phyloP scores from a whole-genome alignment of 2,113 vertebrate genomes.

The Ceuthmochares aereus region DNA sequence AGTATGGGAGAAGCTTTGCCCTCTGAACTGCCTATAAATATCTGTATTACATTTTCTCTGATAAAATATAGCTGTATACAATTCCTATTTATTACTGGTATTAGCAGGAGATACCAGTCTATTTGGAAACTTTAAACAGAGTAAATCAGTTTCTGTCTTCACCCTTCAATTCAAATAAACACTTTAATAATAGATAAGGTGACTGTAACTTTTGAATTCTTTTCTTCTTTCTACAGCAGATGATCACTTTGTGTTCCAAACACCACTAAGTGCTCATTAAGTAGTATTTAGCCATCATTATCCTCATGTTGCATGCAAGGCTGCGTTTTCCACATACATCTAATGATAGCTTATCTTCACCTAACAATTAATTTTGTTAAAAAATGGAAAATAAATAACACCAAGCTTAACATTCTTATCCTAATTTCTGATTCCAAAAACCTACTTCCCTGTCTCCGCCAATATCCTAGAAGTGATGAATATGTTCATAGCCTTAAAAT shows the following conservation, averaged over 20 bases:
- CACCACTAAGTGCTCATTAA: neutral
- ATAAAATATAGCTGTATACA: neutral
- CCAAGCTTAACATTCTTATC: neutral
- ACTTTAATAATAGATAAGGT: constrained; percentile 36
- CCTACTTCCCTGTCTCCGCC: neutral
- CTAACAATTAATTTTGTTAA: neutral
- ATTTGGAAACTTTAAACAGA: neutral
- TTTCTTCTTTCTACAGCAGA: neutral
- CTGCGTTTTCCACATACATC: neutral
- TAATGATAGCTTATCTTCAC: neutral
- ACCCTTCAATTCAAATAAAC: constrained; percentile 15
- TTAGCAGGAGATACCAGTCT: neutral
- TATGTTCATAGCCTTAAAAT: neutral
- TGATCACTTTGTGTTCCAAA: neutral
- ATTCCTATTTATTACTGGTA: neutral
- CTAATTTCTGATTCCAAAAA: neutral
- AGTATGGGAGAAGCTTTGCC: neutral
- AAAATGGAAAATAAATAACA: neutral
- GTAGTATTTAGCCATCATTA: neutral
- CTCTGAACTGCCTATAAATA: neutral
- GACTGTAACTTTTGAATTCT: neutral
- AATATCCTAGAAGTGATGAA: neutral
- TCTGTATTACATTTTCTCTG: neutral
- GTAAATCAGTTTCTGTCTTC: neutral
- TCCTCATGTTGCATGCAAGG: neutral